phyloP scores from a whole-genome alignment of 1,140 invertebrate genomes.

The Chrysoperla carnea region DNA sequence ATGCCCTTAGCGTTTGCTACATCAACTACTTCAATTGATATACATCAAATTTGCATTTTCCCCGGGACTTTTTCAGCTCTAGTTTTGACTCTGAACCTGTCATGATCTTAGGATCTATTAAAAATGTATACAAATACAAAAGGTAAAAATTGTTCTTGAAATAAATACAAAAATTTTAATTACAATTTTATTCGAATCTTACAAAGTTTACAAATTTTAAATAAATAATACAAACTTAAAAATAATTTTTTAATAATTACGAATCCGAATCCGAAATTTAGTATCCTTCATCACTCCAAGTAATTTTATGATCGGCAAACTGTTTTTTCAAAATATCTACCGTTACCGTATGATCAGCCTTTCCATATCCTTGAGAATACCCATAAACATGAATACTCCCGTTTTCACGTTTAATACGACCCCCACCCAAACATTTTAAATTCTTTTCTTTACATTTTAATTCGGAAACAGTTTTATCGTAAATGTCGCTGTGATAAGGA shows the following conservation, averaged over 20 bases:
- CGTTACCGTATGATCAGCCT: slow-evolving; percentile 63
- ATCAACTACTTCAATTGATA: too few species aligned
- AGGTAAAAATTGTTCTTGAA: too few species aligned
- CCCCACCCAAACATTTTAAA: slow-evolving; percentile 46
- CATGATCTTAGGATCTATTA: too few species aligned
- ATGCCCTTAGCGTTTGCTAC: too few species aligned
- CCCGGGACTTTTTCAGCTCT: too few species aligned
- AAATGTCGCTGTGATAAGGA: slow-evolving; percentile 58
- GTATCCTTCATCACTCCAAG: slow-evolving; percentile 70
- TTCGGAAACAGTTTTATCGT: slow-evolving; percentile 33
- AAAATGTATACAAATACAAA: too few species aligned
- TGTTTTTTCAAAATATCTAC: slow-evolving; percentile 54
- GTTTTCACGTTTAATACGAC: slow-evolving; percentile 61
- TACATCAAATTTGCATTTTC: too few species aligned
- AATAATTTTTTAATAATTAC: too few species aligned
- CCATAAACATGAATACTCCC: slow-evolving; percentile 66
- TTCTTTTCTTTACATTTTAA: slow-evolving; percentile 19
- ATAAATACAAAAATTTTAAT: too few species aligned
- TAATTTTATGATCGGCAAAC: slow-evolving; percentile 56
- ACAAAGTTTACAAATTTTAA: too few species aligned
- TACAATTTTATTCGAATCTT: not conserved
- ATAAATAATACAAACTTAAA: too few species aligned
- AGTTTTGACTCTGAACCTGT: too few species aligned
- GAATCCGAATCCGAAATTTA: slow-evolving; percentile 25
- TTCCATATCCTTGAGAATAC: slow-evolving; percentile 74